Percentiles rank a stretch among this genome's conserved stretches.
phyloP scores from a whole-genome alignment of 2,113 vertebrate genomes.

The Psilopsiagon aurifrons region DNA sequence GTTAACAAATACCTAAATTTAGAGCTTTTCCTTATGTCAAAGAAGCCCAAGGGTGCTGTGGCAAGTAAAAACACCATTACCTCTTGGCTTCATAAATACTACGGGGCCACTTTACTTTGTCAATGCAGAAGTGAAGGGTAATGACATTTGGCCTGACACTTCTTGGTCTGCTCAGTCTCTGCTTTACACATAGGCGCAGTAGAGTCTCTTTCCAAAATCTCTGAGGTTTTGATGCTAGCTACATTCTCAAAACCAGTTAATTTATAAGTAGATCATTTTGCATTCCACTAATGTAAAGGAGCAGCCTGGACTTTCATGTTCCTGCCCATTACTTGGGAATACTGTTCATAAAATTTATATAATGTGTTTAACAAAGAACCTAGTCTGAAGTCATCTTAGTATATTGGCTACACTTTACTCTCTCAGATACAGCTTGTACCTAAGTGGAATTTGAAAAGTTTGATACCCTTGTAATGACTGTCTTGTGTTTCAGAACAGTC shows the following conservation, averaged over 20 bases:
- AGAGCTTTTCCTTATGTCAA: not conserved
- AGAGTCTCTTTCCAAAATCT: not conserved
- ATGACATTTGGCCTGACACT: accelerated
- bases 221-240: not conserved
- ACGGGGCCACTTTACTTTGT: not conserved
- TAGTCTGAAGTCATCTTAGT: not conserved
- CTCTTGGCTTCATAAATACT: not conserved
- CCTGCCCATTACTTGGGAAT: not conserved
- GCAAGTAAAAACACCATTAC: not conserved
- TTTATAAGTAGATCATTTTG: not conserved
- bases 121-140: not conserved
- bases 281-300: not conserved
- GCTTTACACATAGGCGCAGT: not conserved
- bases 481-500: not conserved
- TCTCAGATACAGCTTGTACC: not conserved
- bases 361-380: not conserved
- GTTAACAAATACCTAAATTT: not conserved
- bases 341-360: not conserved
- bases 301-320: not conserved
- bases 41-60: not conserved
- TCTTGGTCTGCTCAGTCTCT: not conserved
- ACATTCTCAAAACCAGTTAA: not conserved
- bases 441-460: not conserved
- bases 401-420: not conserved
- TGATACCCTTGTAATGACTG: not conserved